Evolutionary conservation across 2,888 invertebrate species (phyloP).

Genomic region (Ochropacha duplaris): DNA sequence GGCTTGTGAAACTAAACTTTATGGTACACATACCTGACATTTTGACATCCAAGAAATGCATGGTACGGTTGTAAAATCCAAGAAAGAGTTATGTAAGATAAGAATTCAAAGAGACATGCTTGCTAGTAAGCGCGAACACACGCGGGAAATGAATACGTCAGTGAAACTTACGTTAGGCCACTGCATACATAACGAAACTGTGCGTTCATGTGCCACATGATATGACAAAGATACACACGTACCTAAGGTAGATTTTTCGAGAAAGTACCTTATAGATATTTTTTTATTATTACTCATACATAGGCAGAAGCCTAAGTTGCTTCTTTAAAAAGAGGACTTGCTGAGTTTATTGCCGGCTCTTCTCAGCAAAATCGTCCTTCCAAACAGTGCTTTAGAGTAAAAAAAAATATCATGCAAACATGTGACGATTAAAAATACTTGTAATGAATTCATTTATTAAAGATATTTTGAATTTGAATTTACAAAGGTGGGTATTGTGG

Average conservation of each 20-base stretch:
- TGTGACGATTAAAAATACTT: no score
- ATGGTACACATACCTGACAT: background rate
- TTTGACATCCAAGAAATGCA: conserved; percentile 10
- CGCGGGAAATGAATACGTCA: conserved; percentile 63
- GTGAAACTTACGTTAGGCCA: conserved; percentile 21
- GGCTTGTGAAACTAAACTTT: background rate
- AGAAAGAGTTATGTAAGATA: conserved; percentile 29
- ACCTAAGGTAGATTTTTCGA: background rate
- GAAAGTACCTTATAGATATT: no score
- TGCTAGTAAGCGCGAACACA: conserved; percentile 40
- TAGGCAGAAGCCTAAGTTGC: no score
- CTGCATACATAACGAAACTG: conserved; percentile 3
- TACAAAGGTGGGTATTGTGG: no score
- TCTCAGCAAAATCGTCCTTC: no score
- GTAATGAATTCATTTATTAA: no score
- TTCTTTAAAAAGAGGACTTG: no score
- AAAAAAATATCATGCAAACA: no score
- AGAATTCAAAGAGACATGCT: conserved; percentile 50
- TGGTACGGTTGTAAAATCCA: conserved; percentile 16
- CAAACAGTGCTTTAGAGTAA: no score
- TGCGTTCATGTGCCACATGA: background rate
- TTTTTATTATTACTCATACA: no score
- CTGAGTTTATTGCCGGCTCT: no score
- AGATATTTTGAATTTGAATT: no score
- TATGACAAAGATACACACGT: background rate